Evolutionary conservation across 2,797 vertebrate genomes (phyloP), one percentile per base, ranked within the genome.

Genomic region (Acomys russatus): DNA sequence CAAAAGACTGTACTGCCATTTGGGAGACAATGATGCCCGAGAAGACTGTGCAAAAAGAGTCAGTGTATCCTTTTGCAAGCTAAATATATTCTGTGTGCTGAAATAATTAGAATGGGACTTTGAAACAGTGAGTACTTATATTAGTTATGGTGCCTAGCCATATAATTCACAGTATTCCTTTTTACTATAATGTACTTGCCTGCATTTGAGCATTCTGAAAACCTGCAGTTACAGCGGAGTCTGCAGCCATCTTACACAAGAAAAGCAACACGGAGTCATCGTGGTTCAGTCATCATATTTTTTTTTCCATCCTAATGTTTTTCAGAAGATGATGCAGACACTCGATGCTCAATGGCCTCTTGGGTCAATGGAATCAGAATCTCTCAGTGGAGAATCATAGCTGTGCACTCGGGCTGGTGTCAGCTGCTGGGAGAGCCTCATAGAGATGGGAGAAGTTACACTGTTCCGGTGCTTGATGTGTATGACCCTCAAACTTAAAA

Each of bases 191-290:
- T 73, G 64, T 88, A 23, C 11, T 90, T 79, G 94, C 85, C 63
- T 54, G n/a, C n/a, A 82, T 25, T 66, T 10, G 87, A 88, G 44
- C 25, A 38, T 95, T 96, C 23, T 93, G 54, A 85, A 94, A 90
- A 33, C 49, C 38, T 78, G 4, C 15, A 84, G 6, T 33, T 66
- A 63, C 22, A 94, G 33, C 28, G 51, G 35, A 61, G 38, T 66
- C 64, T 88, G 14, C 70, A 92, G 35, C 35, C 33, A 3, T 56
- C 80, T 76, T n/a, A 66, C 51, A 35, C 3, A 59, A 87, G 79
- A 25, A 22, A 70, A 49, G 17, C 77, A 88, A 85, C 78, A 59
- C 0, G 0, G 28, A 33, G 14, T 82, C 30, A 83, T 1, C 11
- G 18, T 2, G 28, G 28, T 25, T 78, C 54, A 54, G 76, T 49